These are phyloP conservation scores for Colius striatus DNA, from an alignment of 2,113 vertebrate species.

Conservation along the genomic window DNA sequence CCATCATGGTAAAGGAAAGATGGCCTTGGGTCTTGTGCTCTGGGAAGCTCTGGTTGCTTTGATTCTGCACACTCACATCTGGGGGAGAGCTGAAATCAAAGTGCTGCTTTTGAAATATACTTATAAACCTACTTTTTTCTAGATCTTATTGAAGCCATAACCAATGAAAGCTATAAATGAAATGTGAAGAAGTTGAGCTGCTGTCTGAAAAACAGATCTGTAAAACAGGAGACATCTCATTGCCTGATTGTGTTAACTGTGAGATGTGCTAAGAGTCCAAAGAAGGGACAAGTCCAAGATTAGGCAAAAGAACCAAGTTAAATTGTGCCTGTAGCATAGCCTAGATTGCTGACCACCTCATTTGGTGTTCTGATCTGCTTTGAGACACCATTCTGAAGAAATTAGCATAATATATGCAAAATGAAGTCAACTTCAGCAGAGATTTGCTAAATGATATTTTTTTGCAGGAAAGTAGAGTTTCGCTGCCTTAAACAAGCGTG, in stretches of 20 bases:
- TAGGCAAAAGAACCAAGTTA: neutral
- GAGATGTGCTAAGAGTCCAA: neutral
- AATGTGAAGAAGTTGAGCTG: neutral
- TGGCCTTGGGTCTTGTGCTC: neutral
- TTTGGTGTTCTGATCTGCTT: neutral
- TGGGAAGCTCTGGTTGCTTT: fast-evolving
- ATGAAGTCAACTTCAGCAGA: neutral
- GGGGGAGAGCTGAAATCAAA: neutral
- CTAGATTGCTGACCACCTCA: neutral
- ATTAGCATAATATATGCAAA: neutral
- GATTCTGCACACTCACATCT: neutral
- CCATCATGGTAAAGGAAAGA: neutral
- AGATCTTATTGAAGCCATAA: neutral
- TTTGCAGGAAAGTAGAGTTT: neutral
- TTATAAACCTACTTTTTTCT: neutral
- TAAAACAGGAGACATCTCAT: neutral
- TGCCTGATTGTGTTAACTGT: neutral
- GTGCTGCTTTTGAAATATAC: fast-evolving
- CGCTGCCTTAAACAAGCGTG: neutral
- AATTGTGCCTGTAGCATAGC: neutral
- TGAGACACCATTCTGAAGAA: neutral
- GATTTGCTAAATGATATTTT: neutral
- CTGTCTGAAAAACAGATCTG: neutral
- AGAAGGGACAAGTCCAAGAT: neutral
- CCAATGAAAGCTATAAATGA: neutral